Conservation (phyloP, 1,140 invertebrate species). For the Lasioglossum baleicum region DNA sequence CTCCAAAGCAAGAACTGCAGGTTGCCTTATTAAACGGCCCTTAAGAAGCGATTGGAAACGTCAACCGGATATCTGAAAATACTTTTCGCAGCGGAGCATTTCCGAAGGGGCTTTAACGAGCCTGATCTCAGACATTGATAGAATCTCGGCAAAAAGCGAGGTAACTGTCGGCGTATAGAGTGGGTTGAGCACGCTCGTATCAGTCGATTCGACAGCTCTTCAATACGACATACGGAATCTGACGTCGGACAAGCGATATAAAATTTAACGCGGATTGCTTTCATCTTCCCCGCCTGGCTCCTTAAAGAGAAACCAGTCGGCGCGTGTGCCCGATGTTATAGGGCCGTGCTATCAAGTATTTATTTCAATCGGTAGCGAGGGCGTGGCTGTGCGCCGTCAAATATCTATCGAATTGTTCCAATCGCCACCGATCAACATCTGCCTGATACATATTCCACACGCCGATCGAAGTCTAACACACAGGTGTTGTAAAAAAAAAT, state of each 20-base stretch:
- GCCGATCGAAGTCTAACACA: too few species aligned
- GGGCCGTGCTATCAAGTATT: neutral
- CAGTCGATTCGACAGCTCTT: neutral
- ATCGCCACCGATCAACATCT: neutral
- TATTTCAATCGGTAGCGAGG: neutral
- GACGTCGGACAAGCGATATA: neutral
- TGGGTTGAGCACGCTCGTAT: neutral
- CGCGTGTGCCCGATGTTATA: neutral
- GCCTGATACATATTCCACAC: too few species aligned
- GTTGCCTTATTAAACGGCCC: too few species aligned
- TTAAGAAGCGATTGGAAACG: too few species aligned
- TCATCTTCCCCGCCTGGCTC: neutral
- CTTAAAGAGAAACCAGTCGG: neutral
- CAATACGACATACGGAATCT: neutral
- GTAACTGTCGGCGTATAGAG: neutral
- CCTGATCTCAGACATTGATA: neutral
- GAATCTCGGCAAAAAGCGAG: neutral
- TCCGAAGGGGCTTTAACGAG: too few species aligned
- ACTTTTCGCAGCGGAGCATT: too few species aligned
- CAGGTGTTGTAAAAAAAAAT: too few species aligned
- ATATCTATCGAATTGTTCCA: neutral
- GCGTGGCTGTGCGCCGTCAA: neutral
- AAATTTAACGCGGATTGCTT: constrained; percentile 4
- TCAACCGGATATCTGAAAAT: too few species aligned
- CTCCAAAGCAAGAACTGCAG: too few species aligned